Percentiles rank a stretch among this genome's conserved stretches.
phyloP scores from a whole-genome alignment of 1,140 invertebrate genomes.

The Penaeus japonicus region DNA sequence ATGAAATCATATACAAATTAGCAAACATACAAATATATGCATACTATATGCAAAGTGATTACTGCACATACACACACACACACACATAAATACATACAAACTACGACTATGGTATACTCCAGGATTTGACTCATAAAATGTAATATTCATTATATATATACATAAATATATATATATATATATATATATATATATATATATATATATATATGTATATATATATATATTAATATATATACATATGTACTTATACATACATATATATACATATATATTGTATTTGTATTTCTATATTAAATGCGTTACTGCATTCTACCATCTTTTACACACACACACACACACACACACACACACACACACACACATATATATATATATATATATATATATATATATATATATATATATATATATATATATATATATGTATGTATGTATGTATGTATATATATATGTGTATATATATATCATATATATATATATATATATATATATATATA shows the following conservation, averaged over 20 bases:
- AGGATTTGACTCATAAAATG: background rate
- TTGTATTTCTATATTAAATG: slow-evolving; percentile 24
- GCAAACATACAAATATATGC: background rate
- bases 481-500: background rate
- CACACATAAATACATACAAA: slow-evolving; percentile 10
- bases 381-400: background rate
- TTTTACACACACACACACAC: background rate
- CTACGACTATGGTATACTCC: background rate
- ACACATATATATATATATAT: background rate
- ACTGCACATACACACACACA: background rate
- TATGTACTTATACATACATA: slow-evolving; percentile 22
- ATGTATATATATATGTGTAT: background rate
- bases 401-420: background rate
- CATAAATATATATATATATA: background rate
- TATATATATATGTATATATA: slow-evolving; percentile 33
- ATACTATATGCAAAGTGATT: background rate
- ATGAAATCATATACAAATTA: background rate
- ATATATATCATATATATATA: too few species aligned
- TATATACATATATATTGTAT: slow-evolving; percentile 39
- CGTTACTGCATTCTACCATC: too few species aligned
- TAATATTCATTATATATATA: background rate
- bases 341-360: background rate
- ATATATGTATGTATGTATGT: background rate
- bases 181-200: slow-evolving; percentile 24
- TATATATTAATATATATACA: slow-evolving; percentile 4